phyloP scores from a whole-genome alignment of 2,113 vertebrate genomes.

The Eulemur rufifrons region DNA sequence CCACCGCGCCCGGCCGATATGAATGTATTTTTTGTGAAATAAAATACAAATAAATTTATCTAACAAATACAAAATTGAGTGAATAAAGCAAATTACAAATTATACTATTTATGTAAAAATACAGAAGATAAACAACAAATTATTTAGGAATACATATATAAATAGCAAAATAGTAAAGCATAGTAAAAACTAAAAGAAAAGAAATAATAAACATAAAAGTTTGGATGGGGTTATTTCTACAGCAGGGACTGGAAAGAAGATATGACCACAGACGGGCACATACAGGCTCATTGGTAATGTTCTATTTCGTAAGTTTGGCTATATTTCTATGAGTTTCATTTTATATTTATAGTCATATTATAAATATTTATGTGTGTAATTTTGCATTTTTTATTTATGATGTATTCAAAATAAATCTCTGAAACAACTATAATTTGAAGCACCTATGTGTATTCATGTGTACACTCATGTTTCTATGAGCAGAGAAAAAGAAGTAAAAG shows the following conservation, averaged over 20 bases:
- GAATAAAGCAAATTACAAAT: not conserved
- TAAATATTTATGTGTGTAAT: not conserved
- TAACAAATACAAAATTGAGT: not conserved
- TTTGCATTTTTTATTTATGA: not conserved
- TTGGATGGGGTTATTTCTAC: not conserved
- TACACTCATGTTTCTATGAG: not conserved
- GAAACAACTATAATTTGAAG: not conserved
- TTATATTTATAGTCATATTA: not conserved
- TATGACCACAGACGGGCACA: not conserved
- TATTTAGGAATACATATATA: not conserved
- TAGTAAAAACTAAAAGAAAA: not conserved
- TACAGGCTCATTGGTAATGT: not conserved
- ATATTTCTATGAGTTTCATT: not conserved
- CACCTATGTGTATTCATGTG: not conserved
- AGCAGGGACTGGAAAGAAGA: not conserved
- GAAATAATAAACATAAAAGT: not conserved
- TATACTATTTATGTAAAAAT: not conserved
- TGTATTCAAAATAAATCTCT: not conserved
- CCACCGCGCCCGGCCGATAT: not conserved
- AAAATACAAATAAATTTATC: not conserved
- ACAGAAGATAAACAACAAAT: not conserved
- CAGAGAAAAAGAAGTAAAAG: not conserved
- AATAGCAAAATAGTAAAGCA: not conserved
- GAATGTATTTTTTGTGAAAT: not conserved
- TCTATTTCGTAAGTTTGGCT: not conserved